Percentiles rank a stretch among this genome's conserved stretches.
phyloP scores from a whole-genome alignment of 2,113 vertebrate genomes.

The Oryctolagus cuniculus region DNA sequence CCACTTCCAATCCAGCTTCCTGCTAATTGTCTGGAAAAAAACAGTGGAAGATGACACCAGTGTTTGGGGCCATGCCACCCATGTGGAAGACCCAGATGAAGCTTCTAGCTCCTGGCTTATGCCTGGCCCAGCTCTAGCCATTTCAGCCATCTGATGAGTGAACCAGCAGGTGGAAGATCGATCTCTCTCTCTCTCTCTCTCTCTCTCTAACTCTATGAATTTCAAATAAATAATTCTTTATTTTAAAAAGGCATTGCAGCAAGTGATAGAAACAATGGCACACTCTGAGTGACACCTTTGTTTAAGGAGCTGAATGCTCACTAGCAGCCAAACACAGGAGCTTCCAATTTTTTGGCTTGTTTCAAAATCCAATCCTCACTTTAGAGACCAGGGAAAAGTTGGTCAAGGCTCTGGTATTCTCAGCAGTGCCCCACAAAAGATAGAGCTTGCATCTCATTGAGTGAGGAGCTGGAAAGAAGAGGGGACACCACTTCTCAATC shows the following conservation, averaged over 20 bases:
- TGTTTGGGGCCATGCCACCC: no score
- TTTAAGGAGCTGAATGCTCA: background rate
- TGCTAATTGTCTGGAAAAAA: no score
- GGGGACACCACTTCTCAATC: background rate
- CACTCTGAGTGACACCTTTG: background rate
- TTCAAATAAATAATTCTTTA: no score
- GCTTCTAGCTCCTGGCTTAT: no score
- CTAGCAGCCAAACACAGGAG: background rate
- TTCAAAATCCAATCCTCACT: background rate
- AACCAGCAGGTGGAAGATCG: no score
- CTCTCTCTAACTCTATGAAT: no score
- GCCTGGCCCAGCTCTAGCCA: no score
- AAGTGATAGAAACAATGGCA: background rate
- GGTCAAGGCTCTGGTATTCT: background rate
- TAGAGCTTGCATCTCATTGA: background rate
- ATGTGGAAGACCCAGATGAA: no score
- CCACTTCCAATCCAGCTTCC: no score
- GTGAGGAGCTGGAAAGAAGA: background rate
- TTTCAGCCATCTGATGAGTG: no score
- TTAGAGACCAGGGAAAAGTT: background rate
- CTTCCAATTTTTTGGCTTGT: background rate
- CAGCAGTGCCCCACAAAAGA: background rate
- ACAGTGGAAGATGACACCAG: no score
- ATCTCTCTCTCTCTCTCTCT: no score
- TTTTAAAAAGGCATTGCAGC: background rate